Conservation (phyloP, 1,140 invertebrate species). For the Panagrolaimus sp. region DNA sequence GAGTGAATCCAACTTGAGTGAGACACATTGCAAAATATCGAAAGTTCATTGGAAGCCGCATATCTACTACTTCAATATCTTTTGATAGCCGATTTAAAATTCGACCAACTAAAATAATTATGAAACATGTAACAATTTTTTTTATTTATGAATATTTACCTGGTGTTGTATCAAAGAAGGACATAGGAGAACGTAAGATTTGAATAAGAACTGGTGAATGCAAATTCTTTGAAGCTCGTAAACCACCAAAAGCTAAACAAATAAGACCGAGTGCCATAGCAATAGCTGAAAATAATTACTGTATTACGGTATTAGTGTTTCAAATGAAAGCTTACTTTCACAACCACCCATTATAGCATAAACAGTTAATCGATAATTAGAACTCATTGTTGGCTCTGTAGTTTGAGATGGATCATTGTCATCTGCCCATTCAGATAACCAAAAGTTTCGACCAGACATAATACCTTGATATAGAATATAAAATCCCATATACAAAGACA, state of each 20-base stretch:
- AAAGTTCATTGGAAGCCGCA: background rate
- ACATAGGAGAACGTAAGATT: slow-evolving; percentile 67
- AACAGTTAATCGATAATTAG: slow-evolving; percentile 51
- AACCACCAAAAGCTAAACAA: slow-evolving; percentile 19
- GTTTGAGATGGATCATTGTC: slow-evolving; percentile 29
- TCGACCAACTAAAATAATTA: no score
- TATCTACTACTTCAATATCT: slow-evolving; percentile 12
- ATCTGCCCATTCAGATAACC: slow-evolving; percentile 49
- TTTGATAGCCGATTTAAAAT: slow-evolving; percentile 67
- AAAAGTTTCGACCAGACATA: slow-evolving; percentile 31
- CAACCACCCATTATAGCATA: background rate
- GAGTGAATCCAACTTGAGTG: slow-evolving; percentile 58
- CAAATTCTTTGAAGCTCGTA: slow-evolving; percentile 68
- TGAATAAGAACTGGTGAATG: slow-evolving; percentile 71
- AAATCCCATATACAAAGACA: slow-evolving; percentile 22
- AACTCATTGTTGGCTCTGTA: slow-evolving; percentile 26
- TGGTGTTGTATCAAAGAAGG: slow-evolving; percentile 66
- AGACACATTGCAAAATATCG: slow-evolving; percentile 36
- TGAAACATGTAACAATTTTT: no score
- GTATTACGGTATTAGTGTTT: background rate
- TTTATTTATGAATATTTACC: no score
- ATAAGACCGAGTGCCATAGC: background rate
- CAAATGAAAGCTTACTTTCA: background rate
- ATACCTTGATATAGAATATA: slow-evolving; percentile 30
- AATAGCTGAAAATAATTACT: background rate